Conservation (phyloP, 2,888 invertebrate species). For the Liopterus haemorrhoidalis region DNA sequence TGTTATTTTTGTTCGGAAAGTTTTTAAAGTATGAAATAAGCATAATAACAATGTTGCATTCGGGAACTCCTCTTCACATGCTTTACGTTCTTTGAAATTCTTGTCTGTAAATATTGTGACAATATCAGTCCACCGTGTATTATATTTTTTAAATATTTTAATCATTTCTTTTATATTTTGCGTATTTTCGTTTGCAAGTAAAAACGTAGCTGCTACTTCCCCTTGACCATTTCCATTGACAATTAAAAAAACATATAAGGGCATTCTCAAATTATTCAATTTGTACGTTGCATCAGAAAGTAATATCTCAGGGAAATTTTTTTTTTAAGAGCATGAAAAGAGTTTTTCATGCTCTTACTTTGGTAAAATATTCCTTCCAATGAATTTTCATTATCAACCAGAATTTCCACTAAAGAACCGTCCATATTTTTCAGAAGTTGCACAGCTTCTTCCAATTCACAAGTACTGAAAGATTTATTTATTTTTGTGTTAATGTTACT, state of each 20-base stretch:
- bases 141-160: no score
- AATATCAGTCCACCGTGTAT: no score
- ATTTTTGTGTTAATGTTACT: no score
- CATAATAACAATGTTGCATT: constrained; percentile 13
- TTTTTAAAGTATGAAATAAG: constrained; percentile 18
- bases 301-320: no score
- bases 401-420: constrained; percentile 8
- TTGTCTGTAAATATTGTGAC: no score
- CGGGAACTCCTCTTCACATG: constrained; percentile 14
- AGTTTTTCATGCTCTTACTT: constrained; percentile 7
- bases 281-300: constrained; percentile 17
- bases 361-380: constrained; percentile 9
- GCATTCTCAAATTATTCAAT: constrained; percentile 17
- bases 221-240: constrained; percentile 15
- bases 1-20: constrained; percentile 18
- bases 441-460: no score
- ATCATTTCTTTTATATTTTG: constrained; percentile 4
- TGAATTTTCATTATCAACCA: constrained; percentile 4
- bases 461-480: no score
- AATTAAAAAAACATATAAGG: constrained; percentile 14
- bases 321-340: constrained; percentile 7
- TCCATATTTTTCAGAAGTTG: no score
- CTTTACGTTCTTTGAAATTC: constrained; percentile 16
- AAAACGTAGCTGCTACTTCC: constrained; percentile 17
- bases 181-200: constrained; percentile 15